Base-by-base conservation (phyloP, 2,113 vertebrate species). In the Reinhardtius hippoglossoides region DNA sequence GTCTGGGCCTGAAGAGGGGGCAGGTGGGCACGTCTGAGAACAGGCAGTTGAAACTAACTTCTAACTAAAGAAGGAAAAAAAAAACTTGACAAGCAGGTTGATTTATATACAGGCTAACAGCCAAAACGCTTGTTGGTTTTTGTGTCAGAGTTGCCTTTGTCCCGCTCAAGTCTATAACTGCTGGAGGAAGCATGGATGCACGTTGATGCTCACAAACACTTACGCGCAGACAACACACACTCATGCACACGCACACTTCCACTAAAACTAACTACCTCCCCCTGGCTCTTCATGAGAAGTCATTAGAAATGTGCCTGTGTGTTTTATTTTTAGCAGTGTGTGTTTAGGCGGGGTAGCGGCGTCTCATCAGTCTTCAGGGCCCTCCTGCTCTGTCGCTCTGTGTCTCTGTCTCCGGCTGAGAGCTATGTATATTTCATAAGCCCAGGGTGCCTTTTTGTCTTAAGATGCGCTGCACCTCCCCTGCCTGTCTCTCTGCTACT, bases 361-460 rank as follows among this genome's bases (percentile, higher is more conserved):
- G 91, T 78, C 84, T 84, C 76, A 77, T 91, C 87, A 90, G 86
- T 90, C 88, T 90, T 88, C 82, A 74, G 81, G 87, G 89, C 81
- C 86, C 74, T 84, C 71, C 81, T 85, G 77, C 82, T 89, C 84
- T 82, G 72, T 89, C 68, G 80, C 76, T 85, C 74, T 61, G 83
- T 90, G 87, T 90, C 78, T 90, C 73, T 82, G 79, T 86, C 91
- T 93, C 82, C 88, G 76, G 81, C 88, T 92, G 88, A 89, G 89
- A 89, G 83, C 76, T 82, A 92, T 94, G 92, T 94, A 92, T 93
- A 93, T 93, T 93, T 94, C 90, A 94, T 93, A 88, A 93, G 86
- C 84, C 91, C 81, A 79, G 86, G 90, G 88, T 89, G 86, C 84
- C 85, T 91, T 90, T 92, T 92, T 93, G 88, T 93, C 87, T 87